A percentile compares a stretch with the other conserved stretches of the same genome.
These are phyloP conservation scores for Nomada goodeniana DNA, from an alignment of 2,888 invertebrate species.

Conservation along the genomic window DNA sequence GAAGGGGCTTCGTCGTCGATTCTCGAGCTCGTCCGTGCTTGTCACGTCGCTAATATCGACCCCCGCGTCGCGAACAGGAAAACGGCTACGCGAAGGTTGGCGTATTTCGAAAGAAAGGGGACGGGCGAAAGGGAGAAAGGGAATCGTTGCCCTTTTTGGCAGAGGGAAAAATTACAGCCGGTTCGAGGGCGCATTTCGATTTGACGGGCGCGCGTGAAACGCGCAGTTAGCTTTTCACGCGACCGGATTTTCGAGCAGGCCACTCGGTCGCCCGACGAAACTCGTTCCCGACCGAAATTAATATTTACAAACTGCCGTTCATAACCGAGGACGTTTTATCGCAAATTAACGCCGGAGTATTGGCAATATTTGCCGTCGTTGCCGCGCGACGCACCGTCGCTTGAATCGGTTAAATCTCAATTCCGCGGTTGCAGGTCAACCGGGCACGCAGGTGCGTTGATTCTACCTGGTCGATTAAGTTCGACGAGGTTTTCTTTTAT, in stretches of 20 bases:
- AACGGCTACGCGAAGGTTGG: neutral
- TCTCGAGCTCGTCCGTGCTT: constrained; percentile 17
- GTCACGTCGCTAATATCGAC: constrained; percentile 54
- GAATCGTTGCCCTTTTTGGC: constrained; percentile 5
- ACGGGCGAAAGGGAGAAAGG: too few species aligned
- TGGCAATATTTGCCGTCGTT: constrained; percentile 33
- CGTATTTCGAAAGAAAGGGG: too few species aligned
- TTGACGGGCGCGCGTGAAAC: neutral
- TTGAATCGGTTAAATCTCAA: constrained; percentile 60
- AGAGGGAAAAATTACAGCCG: constrained; percentile 16
- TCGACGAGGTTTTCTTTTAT: too few species aligned
- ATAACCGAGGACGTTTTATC: constrained; percentile 42
- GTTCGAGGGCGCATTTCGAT: constrained; percentile 9
- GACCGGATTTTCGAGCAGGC: constrained; percentile 16
- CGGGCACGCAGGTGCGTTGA: neutral
- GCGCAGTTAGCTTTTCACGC: constrained; percentile 22
- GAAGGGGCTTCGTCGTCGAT: constrained; percentile 29
- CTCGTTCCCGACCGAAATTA: constrained; percentile 41
- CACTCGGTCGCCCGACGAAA: constrained; percentile 2
- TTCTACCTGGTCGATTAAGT: neutral
- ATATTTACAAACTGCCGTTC: constrained; percentile 51
- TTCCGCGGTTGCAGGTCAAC: constrained; percentile 46
- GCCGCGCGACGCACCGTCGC: constrained; percentile 19
- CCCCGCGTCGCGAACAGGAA: constrained; percentile 12
- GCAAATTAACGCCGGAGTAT: constrained; percentile 40